Conservation (phyloP, 2,888 invertebrate species). For the Mimachlamys varia region DNA sequence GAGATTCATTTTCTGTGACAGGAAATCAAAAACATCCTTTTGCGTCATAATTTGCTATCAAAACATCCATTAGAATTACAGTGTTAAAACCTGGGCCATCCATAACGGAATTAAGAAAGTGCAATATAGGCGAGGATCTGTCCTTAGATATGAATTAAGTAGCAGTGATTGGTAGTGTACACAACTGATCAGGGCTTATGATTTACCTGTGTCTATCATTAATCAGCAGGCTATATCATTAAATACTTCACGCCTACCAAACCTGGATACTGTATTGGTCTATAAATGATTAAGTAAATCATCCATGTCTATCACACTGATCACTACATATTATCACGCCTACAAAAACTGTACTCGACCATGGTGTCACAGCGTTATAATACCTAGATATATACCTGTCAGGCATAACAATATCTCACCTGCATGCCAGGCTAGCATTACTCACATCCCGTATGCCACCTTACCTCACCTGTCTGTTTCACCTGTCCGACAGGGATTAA, state of each 20-base stretch:
- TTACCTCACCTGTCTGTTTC: neutral
- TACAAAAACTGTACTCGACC: neutral
- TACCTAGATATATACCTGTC: conserved; percentile 6
- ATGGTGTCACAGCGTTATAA: neutral
- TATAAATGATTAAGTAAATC: neutral
- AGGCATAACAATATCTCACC: neutral
- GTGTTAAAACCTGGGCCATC: too few species aligned
- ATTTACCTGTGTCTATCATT: neutral
- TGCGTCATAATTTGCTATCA: too few species aligned
- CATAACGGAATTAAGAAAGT: too few species aligned
- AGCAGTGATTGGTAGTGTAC: neutral
- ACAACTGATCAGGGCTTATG: neutral
- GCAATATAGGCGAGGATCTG: neutral
- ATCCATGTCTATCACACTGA: neutral
- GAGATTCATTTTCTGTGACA: too few species aligned
- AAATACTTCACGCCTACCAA: too few species aligned
- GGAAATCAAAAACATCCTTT: too few species aligned
- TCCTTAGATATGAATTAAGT: neutral
- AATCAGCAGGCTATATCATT: too few species aligned
- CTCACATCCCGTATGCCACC: neutral
- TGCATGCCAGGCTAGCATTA: neutral
- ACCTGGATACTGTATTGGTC: too few species aligned
- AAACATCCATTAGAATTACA: too few species aligned
- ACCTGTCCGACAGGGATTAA: conserved; percentile 2
- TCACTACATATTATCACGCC: neutral